Base-by-base conservation (phyloP, 2,888 invertebrate species). In the Terebella lapidaria region DNA sequence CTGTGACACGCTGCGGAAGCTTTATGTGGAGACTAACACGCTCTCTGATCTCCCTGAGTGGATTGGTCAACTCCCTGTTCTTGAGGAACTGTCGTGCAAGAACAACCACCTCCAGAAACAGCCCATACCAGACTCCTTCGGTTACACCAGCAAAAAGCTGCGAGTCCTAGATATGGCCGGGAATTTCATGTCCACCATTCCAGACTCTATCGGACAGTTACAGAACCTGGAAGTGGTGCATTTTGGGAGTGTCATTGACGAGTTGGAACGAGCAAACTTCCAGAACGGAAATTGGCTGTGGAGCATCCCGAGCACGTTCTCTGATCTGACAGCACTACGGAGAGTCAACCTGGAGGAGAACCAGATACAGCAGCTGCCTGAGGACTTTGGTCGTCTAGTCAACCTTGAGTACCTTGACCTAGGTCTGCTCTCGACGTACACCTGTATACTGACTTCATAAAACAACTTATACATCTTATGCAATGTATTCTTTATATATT, bases 221-320 rank as follows among this genome's bases (percentile, higher is more conserved):
- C 45, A 59, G 42, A 54, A 56, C 15, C 60, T 76, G 53, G 72
- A 75, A 61, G 67, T 57, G 28, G 53, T 74, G 27, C 69, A 73
- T 53, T 56, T 74, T 25, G 76, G 76, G 10, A 74, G 74, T 67
- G 68, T 70, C 27, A 70, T 75, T 27, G 70, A 67, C 46, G 75
- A 75, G 59, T 54, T 75, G 3, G 76, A 75, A 61, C 57, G 75
- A 45, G 59, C 70, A 10, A 70, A 72, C 49, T 73, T 72, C 59
- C 73, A 72, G 57, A 77, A 75, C 66, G 77, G 77, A 18, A 77
- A 77, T 64, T 74, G 73, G 73, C 47, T 77, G 3, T 49, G 59
- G 3, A 58, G 60, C 10, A 58, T 77, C 25, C 77, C 77, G 5
- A 58, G 60, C 4, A 70, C 66, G 57, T 68, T 76, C 57, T 63